Percentiles rank a stretch among this genome's conserved stretches.
phyloP scores from a whole-genome alignment of 2,888 invertebrate species.

The Hydriomena furcata region DNA sequence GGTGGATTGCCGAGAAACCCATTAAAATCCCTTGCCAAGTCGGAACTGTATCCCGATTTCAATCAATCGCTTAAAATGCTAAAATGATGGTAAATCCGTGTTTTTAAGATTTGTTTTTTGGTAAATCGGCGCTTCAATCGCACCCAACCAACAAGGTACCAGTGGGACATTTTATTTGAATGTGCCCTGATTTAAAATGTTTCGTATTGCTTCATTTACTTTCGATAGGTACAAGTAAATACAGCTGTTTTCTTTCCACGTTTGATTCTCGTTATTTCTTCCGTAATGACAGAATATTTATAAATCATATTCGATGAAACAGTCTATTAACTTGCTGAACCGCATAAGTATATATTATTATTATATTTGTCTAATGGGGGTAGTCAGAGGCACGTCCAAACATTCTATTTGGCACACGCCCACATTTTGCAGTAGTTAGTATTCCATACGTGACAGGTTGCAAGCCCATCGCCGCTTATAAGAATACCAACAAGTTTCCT shows the following conservation, averaged over 20 bases:
- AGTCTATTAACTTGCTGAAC: too few species aligned
- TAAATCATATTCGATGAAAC: too few species aligned
- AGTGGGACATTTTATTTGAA: constrained; percentile 6
- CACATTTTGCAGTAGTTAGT: too few species aligned
- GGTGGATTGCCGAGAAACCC: constrained; percentile 42
- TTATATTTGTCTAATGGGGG: too few species aligned
- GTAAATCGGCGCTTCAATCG: constrained; percentile 29
- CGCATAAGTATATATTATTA: too few species aligned
- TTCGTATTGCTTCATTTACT: constrained; percentile 4
- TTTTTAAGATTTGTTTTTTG: constrained; percentile 37
- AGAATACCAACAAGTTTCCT: too few species aligned
- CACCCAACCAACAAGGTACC: constrained; percentile 21
- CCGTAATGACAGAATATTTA: too few species aligned
- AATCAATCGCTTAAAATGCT: constrained; percentile 55
- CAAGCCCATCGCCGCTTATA: too few species aligned
- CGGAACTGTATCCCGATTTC: constrained; percentile 48
- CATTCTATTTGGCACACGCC: too few species aligned
- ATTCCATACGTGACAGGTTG: too few species aligned
- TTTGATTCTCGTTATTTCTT: background rate
- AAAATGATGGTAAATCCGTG: constrained; percentile 53
- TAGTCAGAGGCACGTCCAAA: too few species aligned
- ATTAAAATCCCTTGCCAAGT: constrained; percentile 46
- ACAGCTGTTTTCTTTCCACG: constrained; percentile 2
- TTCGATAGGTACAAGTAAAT: background rate
- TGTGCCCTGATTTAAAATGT: constrained; percentile 4